Base-by-base conservation (phyloP, 2,888 invertebrate species). In the Micropterix aruncella region DNA sequence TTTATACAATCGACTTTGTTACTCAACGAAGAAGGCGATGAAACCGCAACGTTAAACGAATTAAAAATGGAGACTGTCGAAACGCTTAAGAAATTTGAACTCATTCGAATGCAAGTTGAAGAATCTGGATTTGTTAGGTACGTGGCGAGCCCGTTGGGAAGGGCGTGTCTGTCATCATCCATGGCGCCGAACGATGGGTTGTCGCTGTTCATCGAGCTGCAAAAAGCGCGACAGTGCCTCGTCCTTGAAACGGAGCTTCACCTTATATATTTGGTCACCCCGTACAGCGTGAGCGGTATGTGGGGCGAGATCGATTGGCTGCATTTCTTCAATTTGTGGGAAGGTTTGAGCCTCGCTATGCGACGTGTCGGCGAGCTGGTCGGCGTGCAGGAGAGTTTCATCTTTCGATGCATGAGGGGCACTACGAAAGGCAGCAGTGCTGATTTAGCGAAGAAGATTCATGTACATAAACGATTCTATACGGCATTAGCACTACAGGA, bases 171-270 rank as follows among this genome's bases (percentile, higher is more conserved):
- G 16, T 77, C 91, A 16, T 92, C 96, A 1, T 89, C 94, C 0
- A 79, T 99, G 63, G 83, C 92, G n/a, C 96, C 97, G 0, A 86
- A 87, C 58, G 94, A 97, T 61, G 95, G 92, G 0, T 67, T 96
- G 5, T 75, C 83, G 15, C 74, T 99, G 38, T 90, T 95, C 58
- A 76, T 82, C 49, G 97, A 97, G 62, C 63, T 99, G 18, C 85
- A 91, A 60, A 85, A 83, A 61, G 93, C 96, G 1, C 74, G 93
- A 5, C 82, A 85, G 54, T 86, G 88, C 57, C 83, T 99, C 58
- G 93, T 93, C 0, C 66, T 99, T 9, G 93, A 95, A 59, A 90
- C 88, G 44, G 97, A 99, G 56, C 72, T 99, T 2, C 97, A 99
- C 64, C 77, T 96, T 37, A 80, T 99, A 41, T 99, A 96, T 63